A percentile compares a stretch with the other conserved stretches of the same genome.
Evolutionary conservation across 2,797 vertebrate species (phyloP).

Genomic region (Anisognathus igniventris): DNA sequence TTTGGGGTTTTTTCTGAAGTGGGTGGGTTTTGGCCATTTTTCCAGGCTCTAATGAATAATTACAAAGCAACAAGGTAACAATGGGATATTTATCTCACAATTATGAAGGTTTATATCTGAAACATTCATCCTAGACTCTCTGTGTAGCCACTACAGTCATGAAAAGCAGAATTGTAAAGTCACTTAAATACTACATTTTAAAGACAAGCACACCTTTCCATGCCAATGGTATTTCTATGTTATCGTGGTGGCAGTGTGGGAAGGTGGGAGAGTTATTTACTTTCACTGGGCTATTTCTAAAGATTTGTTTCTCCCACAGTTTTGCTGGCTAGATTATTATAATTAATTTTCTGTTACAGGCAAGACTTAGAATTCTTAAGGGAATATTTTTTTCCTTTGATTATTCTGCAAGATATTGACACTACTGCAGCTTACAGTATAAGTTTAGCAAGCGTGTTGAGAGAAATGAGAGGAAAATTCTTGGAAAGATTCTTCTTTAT

Average conservation of each 20-base stretch:
- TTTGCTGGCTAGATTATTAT: not conserved
- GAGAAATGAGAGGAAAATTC: not conserved
- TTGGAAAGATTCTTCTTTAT: not conserved
- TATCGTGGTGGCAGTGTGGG: not conserved
- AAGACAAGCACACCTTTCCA: not conserved
- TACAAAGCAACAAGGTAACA: not conserved
- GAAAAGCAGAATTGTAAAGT: not conserved
- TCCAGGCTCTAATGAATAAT: not conserved
- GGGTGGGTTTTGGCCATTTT: not conserved
- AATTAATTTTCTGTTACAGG: not conserved
- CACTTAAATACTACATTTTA: not conserved
- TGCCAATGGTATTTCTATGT: not conserved
- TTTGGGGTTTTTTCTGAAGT: accelerated
- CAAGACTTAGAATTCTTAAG: not conserved
- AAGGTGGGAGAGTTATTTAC: not conserved
- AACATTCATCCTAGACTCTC: not conserved
- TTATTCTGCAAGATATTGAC: not conserved
- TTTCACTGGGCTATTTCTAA: not conserved
- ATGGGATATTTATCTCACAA: not conserved
- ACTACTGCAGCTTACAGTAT: not conserved
- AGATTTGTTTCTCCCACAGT: not conserved
- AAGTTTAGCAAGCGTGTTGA: not conserved
- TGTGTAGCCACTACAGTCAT: not conserved
- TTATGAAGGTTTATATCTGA: not conserved
- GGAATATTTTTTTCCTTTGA: not conserved